These are phyloP conservation scores for Triops cancriformis DNA, from an alignment of 1,140 invertebrate genomes.

Conservation along the genomic window DNA sequence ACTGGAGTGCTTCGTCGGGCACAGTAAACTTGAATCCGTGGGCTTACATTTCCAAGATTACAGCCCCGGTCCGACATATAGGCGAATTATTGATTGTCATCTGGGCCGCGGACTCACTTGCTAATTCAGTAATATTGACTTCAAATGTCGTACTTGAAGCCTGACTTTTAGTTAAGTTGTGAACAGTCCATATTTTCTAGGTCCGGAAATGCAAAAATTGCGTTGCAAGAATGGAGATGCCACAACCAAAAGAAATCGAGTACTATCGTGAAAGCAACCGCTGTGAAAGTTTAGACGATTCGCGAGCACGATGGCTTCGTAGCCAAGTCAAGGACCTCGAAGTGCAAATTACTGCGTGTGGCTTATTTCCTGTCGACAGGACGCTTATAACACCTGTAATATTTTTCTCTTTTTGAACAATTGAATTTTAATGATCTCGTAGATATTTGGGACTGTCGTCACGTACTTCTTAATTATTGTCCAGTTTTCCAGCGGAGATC, in stretches of 20 bases:
- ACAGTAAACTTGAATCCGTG: not conserved
- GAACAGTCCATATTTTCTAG: too few species aligned
- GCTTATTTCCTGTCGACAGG: not conserved
- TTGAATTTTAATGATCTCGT: not conserved
- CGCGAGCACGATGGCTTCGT: not conserved
- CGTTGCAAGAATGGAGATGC: not conserved
- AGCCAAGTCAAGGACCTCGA: not conserved
- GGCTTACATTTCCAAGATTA: not conserved
- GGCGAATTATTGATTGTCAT: not conserved
- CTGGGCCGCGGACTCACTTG: not conserved
- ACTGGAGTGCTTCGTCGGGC: too few species aligned
- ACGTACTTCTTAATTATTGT: not conserved
- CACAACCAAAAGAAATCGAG: not conserved
- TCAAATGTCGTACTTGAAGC: not conserved
- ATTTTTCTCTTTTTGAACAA: not conserved
- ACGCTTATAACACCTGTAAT: not conserved
- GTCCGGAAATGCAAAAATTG: not conserved
- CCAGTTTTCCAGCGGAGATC: not conserved
- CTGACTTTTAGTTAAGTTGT: too few species aligned
- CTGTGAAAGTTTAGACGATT: not conserved
- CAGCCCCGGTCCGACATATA: too few species aligned
- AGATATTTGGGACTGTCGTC: not conserved
- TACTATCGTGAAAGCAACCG: not conserved
- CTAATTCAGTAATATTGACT: not conserved
- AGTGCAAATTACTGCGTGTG: not conserved